Percentiles rank a stretch among this genome's conserved stretches.
phyloP scores from a whole-genome alignment of 2,797 vertebrate species.

The Tympanoctomys barrerae region DNA sequence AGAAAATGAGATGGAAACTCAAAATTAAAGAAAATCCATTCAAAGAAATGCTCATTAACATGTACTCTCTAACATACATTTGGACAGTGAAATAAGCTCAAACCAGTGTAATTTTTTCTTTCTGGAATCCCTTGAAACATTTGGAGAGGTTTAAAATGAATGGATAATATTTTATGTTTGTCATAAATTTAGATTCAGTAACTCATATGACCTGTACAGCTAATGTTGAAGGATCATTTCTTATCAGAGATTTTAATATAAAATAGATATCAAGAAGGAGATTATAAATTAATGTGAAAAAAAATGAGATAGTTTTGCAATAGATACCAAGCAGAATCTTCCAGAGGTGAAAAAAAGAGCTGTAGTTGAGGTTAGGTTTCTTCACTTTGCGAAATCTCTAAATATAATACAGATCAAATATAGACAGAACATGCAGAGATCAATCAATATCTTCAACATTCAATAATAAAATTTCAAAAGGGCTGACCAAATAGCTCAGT shows the following conservation, averaged over 20 bases:
- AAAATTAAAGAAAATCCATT: background rate
- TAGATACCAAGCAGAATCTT: background rate
- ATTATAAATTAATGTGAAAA: background rate
- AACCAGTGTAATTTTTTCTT: background rate
- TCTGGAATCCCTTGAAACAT: background rate
- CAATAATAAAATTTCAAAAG: background rate
- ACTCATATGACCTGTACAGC: background rate
- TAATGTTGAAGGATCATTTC: background rate
- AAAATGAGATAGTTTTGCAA: background rate
- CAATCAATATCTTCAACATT: background rate
- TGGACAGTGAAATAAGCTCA: background rate
- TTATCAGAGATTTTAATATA: background rate
- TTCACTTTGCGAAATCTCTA: background rate
- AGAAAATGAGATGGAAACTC: background rate
- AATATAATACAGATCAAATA: background rate
- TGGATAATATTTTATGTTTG: background rate
- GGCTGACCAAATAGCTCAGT: too few relatives aligned
- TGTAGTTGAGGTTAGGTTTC: background rate
- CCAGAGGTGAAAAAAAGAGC: background rate
- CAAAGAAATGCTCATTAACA: background rate
- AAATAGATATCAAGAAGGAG: background rate
- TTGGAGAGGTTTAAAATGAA: background rate
- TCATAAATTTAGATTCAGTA: constrained; percentile 10
- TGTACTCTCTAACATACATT: background rate
- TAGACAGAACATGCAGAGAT: background rate